phyloP scores from a whole-genome alignment of 2,888 invertebrate genomes.

The Plemyria rubiginata region DNA sequence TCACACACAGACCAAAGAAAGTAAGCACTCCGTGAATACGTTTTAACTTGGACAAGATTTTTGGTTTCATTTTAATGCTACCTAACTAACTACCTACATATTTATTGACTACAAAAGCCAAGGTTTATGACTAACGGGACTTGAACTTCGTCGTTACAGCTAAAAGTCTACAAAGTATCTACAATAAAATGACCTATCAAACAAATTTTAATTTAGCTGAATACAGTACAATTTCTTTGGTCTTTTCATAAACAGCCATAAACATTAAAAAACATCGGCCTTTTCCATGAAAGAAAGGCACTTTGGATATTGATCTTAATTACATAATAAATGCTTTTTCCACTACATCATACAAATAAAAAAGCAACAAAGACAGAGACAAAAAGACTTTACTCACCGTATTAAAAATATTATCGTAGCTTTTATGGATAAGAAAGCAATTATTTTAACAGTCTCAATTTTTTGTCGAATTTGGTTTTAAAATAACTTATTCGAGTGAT shows the following conservation, averaged over 20 bases:
- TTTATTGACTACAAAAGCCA: too few relatives aligned
- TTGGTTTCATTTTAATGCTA: background rate
- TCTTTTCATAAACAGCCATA: slow-evolving; percentile 29
- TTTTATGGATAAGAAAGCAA: slow-evolving; percentile 8
- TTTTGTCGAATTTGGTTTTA: slow-evolving; percentile 15
- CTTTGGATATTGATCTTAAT: slow-evolving; percentile 7
- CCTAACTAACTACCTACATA: background rate
- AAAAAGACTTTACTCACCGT: background rate
- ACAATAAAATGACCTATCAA: too few relatives aligned
- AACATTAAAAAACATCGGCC: slow-evolving; percentile 19
- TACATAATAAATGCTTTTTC: slow-evolving; percentile 8
- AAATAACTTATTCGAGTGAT: slow-evolving; percentile 21
- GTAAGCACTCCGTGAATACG: background rate
- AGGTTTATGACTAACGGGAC: background rate
- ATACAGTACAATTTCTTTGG: slow-evolving; percentile 17
- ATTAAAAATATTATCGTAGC: slow-evolving; percentile 5
- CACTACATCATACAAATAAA: background rate
- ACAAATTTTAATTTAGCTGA: background rate
- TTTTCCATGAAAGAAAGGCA: slow-evolving; percentile 6
- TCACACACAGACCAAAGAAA: slow-evolving; percentile 29
- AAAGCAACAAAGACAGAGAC: background rate
- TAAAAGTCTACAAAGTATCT: too few relatives aligned
- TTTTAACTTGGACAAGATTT: too few relatives aligned
- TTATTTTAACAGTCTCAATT: slow-evolving; percentile 26
- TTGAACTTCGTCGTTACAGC: background rate